These are phyloP conservation scores for Protosalanx chinensis DNA, from an alignment of 2,797 vertebrate genomes.

Conservation along the genomic window DNA sequence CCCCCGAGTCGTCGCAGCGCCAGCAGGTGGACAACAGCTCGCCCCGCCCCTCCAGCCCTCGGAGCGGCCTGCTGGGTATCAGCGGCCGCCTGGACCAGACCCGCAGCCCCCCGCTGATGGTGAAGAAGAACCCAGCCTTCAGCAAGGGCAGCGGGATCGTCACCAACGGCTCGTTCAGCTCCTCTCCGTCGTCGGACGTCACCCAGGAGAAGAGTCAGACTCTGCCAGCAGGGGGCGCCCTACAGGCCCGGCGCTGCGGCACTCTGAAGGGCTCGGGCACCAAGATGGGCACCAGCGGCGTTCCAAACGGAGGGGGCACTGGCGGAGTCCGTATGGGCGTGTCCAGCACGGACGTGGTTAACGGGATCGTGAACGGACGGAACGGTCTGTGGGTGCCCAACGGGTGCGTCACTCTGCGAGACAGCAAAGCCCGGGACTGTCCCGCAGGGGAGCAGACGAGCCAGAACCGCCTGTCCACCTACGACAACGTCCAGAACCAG, in stretches of 20 bases:
- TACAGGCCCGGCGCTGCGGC: constrained; percentile 77
- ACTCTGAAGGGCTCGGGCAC: constrained; percentile 85
- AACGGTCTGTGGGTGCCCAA: constrained; percentile 81
- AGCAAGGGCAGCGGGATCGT: constrained; percentile 96
- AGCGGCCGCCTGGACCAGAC: constrained; percentile 77
- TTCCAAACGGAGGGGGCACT: constrained; percentile 73
- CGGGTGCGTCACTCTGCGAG: constrained; percentile 84
- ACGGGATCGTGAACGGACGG: constrained; percentile 69
- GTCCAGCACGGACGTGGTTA: constrained; percentile 74
- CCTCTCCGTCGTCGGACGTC: constrained; percentile 70
- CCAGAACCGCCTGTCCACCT: constrained; percentile 93
- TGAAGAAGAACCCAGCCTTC: constrained; percentile 96
- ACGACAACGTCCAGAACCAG: constrained; percentile 96
- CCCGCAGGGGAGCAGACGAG: constrained; percentile 62
- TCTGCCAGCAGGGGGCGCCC: constrained; percentile 68
- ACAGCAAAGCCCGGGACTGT: constrained; percentile 72
- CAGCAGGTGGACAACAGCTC: constrained; percentile 77
- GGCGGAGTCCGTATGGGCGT: constrained; percentile 79
- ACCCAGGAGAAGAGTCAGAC: constrained; percentile 80
- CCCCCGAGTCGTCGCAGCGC: constrained; percentile 78
- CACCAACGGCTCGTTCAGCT: constrained; percentile 97
- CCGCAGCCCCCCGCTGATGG: constrained; percentile 84
- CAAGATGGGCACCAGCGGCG: constrained; percentile 90
- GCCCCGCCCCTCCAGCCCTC: constrained; percentile 82
- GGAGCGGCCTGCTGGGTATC: constrained; percentile 68